phyloP scores from a whole-genome alignment of 2,797 vertebrate species.

The Sylvilagus floridanus region DNA sequence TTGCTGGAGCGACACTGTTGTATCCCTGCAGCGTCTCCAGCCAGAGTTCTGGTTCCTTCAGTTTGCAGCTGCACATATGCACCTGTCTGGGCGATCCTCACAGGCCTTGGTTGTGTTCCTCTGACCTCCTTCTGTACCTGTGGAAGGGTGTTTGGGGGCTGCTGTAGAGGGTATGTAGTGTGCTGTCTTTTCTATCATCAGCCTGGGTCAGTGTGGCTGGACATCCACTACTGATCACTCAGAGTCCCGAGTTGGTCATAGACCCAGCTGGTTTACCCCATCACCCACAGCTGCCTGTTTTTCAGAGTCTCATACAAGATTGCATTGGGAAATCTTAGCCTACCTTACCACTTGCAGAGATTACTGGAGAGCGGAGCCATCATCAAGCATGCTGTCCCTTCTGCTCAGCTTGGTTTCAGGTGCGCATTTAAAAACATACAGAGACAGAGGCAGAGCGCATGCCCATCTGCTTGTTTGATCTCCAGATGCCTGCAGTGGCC shows the following conservation, averaged over 20 bases:
- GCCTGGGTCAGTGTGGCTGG: background rate
- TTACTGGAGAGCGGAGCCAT: background rate
- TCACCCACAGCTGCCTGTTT: background rate
- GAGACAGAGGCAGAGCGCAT: too few relatives aligned
- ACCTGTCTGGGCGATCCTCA: background rate
- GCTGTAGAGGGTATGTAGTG: fast-evolving
- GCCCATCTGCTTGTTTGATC: too few relatives aligned
- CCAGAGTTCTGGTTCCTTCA: background rate
- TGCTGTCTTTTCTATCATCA: background rate
- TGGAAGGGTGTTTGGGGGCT: background rate
- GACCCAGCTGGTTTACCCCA: background rate
- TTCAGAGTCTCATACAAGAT: background rate
- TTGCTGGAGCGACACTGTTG: background rate
- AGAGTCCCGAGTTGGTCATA: background rate
- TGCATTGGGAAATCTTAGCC: background rate
- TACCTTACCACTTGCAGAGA: background rate
- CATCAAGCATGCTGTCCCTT: background rate
- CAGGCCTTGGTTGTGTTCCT: background rate
- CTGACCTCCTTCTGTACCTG: background rate
- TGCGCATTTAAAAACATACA: background rate
- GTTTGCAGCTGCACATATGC: background rate
- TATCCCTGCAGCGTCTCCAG: background rate
- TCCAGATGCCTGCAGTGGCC: too few relatives aligned
- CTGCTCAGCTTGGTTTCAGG: background rate
- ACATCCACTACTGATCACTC: background rate